Base-by-base conservation (phyloP, 2,888 invertebrate genomes). In the Nomada ruficornis region DNA sequence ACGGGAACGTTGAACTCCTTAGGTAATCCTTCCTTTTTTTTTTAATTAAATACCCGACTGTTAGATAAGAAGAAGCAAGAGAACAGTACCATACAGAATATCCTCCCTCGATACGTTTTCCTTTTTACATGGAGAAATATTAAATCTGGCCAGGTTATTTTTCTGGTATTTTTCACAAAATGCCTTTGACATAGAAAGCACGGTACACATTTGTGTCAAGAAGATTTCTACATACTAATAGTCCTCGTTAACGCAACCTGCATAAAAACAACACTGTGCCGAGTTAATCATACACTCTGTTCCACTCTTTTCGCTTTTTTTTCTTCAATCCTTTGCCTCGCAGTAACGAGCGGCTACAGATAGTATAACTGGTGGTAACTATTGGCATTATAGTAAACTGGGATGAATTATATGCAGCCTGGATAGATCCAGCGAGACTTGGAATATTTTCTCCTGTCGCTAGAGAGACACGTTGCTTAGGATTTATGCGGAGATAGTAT, bases 401-500 rank as follows among this genome's bases (percentile, higher is more conserved):
- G 36, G 7, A 36, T 36, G 36, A 36, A 36, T 36, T 36, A 36
- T 36, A 7, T 36, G 36, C 36, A 36, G 36, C 7, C 7, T 50
- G n/a, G 9, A 11, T 11, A 9, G 18, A 44, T n/a, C 42, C 20
- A 62, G 63, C 13, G 13, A 23, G 50, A 36, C 20, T 9, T 1
- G 36, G 11, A 29, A 54, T 5, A 42, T 72, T 72, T 63, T 65
- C 59, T 50, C 2, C 13, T 13, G 60, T n/a, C 20, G 15, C 13
- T n/a, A 11, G 18, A 10, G 42, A 20, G 15, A 50, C 26, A 59
- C 23, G 11, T 63, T 52, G 36, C 7, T 74, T 15, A 13, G 44
- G 60, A 81, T 70, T 74, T 47, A 36, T 79, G 65, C 54, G 65
- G 60, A 75, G 80, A 80, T 68, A 52, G 70, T 80, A 57, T 75